Conservation (phyloP, 2,888 invertebrate genomes). For the Conomelus anceps region DNA sequence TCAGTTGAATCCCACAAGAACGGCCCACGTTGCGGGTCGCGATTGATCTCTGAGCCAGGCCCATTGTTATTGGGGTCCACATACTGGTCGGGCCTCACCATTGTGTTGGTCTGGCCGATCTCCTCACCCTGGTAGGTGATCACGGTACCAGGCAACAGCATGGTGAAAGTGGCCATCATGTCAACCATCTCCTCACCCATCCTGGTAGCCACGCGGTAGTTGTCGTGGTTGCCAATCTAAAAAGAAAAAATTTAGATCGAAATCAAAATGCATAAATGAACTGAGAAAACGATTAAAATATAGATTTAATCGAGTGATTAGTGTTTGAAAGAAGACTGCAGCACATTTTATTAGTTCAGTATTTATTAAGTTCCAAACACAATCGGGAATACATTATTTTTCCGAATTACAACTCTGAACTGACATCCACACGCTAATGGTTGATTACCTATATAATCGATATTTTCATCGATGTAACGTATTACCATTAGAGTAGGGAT, state of each 20-base stretch:
- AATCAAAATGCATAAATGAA: too few relatives aligned
- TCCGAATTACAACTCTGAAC: too few relatives aligned
- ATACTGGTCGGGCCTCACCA: constrained; percentile 46
- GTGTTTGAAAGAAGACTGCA: too few relatives aligned
- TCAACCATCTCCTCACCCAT: constrained; percentile 56
- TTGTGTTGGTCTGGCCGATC: constrained; percentile 60
- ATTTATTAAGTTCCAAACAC: too few relatives aligned
- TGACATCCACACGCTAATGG: too few relatives aligned
- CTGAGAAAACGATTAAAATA: too few relatives aligned
- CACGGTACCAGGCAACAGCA: constrained; percentile 67
- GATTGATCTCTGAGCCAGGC: constrained; percentile 50
- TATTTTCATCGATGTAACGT: too few relatives aligned
- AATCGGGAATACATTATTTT: too few relatives aligned
- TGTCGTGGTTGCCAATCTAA: constrained; percentile 66
- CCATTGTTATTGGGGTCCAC: constrained; percentile 53
- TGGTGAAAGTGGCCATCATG: constrained; percentile 59
- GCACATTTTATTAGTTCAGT: too few relatives aligned
- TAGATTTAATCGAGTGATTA: too few relatives aligned
- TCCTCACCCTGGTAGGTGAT: constrained; percentile 84
- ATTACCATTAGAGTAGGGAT: too few relatives aligned
- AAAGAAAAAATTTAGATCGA: constrained; percentile 17
- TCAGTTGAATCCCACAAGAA: constrained; percentile 64
- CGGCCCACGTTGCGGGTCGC: constrained; percentile 73
- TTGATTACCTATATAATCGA: too few relatives aligned
- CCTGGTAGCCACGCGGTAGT: constrained; percentile 51